Conservation (phyloP, 53 echinoderm and acorn worm genomes). For the Antedon mediterranea region DNA sequence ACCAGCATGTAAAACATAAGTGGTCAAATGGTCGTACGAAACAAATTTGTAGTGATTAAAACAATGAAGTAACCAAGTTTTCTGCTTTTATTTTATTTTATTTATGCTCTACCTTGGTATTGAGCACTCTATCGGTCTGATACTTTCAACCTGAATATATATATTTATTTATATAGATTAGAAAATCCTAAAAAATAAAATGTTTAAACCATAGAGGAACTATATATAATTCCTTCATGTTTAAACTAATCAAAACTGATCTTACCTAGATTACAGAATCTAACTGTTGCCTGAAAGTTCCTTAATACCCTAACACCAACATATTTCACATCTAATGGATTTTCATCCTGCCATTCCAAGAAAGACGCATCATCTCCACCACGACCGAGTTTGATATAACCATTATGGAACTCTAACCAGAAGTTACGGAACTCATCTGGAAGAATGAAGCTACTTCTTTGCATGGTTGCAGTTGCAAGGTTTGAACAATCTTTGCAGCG, state of each 20-base stretch:
- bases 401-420: slow-evolving; percentile 17
- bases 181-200: no score
- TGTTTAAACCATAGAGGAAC: no score
- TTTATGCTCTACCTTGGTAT: no score
- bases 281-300: slow-evolving; percentile 8
- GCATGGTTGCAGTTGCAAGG: background rate
- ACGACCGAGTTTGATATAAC: slow-evolving; percentile 10
- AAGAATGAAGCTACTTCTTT: background rate
- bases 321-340: slow-evolving; percentile 24
- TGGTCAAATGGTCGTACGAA: no score
- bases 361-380: slow-evolving; percentile 6
- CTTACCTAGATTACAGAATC: slow-evolving; percentile 32
- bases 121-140: no score
- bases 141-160: no score
- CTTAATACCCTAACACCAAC: slow-evolving; percentile 11
- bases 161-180: no score
- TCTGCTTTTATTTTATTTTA: no score
- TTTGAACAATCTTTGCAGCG: background rate
- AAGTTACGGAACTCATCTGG: slow-evolving; percentile 17
- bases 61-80: no score
- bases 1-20: no score
- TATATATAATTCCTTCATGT: no score
- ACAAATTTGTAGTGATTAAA: no score
- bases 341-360: slow-evolving; percentile 19
- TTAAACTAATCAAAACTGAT: background rate